A percentile compares a stretch with the other conserved stretches of the same genome.
phyloP scores from a whole-genome alignment of 2,888 invertebrate species.

The Drosophila neutralis region DNA sequence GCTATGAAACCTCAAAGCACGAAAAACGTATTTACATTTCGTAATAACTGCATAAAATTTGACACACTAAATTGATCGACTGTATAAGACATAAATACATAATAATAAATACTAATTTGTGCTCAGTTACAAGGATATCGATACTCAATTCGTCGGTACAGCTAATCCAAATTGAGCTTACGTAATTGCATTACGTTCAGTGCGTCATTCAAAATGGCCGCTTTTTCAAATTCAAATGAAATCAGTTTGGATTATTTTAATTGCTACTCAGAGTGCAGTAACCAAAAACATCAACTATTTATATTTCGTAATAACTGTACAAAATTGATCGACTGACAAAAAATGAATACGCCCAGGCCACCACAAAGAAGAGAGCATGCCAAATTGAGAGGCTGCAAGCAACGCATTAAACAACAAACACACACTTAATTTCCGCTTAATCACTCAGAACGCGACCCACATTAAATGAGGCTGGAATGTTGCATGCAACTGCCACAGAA shows the following conservation, averaged over 20 bases:
- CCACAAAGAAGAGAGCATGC: conserved; percentile 51
- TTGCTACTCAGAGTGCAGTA: not conserved
- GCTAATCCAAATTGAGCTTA: not conserved
- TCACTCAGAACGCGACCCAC: conserved; percentile 71
- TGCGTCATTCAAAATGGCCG: not conserved
- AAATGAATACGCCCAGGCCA: conserved; percentile 9
- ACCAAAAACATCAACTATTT: not conserved
- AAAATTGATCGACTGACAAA: conserved; percentile 38
- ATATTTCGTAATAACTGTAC: not conserved
- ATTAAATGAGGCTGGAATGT: conserved; percentile 39
- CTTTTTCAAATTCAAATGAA: not conserved
- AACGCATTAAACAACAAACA: conserved; percentile 18
- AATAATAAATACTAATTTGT: not conserved
- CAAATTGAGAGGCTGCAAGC: conserved; percentile 60
- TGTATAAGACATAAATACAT: conserved; percentile 29
- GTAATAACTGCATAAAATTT: conserved; percentile 3
- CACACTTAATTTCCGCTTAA: conserved; percentile 78
- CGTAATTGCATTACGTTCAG: not conserved
- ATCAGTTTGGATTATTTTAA: not conserved
- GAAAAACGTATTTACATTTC: not conserved
- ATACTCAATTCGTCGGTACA: not conserved
- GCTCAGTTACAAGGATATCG: not conserved
- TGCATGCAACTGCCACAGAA: conserved; percentile 19
- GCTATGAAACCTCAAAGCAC: not conserved
- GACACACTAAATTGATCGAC: conserved; percentile 17